Conservation (phyloP, 2,888 invertebrate species). For the Alviniconcha strummeri region DNA sequence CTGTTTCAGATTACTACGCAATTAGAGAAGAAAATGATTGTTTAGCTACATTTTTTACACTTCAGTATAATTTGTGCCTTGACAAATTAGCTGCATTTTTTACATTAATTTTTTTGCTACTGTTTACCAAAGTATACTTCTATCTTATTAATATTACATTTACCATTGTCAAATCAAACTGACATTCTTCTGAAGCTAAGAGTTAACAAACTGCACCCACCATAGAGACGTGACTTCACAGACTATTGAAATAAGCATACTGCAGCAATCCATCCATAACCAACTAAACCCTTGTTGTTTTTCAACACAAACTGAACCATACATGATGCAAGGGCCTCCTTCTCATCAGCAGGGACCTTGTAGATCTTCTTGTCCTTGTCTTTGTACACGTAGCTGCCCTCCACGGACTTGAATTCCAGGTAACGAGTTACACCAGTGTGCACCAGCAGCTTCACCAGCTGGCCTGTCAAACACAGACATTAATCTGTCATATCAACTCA, state of each 20-base stretch:
- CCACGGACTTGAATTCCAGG: slow-evolving; percentile 98
- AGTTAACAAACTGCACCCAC: background rate
- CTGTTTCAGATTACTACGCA: too few species aligned
- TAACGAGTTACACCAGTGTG: slow-evolving; percentile 99
- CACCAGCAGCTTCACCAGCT: slow-evolving; percentile 95
- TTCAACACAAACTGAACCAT: slow-evolving; percentile 40
- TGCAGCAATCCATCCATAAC: background rate
- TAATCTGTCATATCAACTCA: too few species aligned
- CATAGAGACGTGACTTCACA: background rate
- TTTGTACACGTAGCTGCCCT: slow-evolving; percentile 99
- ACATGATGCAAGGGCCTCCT: slow-evolving; percentile 93
- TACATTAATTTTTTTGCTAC: too few species aligned
- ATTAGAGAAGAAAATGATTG: too few species aligned
- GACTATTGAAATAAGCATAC: background rate
- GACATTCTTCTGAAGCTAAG: too few species aligned
- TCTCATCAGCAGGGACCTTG: slow-evolving; percentile 98
- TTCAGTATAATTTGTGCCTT: too few species aligned
- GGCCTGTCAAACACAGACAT: slow-evolving; percentile 74
- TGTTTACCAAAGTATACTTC: too few species aligned
- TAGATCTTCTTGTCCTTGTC: slow-evolving; percentile 82
- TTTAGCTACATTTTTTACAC: too few species aligned
- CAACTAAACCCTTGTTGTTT: too few species aligned
- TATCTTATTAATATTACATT: too few species aligned
- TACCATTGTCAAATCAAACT: too few species aligned
- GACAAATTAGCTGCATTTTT: too few species aligned